phyloP scores from a whole-genome alignment of 2,888 invertebrate genomes.

The Lomographa bimaculata region DNA sequence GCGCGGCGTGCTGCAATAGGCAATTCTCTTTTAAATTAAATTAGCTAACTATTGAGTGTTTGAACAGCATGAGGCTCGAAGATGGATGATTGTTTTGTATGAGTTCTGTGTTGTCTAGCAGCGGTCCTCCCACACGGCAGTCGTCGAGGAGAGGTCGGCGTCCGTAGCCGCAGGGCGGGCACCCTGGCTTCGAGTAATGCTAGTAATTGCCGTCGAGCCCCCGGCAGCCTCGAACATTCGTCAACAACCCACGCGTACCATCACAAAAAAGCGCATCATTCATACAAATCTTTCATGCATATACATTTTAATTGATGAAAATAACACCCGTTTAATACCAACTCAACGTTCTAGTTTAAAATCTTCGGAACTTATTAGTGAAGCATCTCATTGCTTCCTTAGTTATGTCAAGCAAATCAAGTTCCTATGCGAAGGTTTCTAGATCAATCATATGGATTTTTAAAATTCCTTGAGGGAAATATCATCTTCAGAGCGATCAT shows the following conservation, averaged over 20 bases:
- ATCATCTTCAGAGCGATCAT: constrained; percentile 12
- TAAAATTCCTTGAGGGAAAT: constrained; percentile 15
- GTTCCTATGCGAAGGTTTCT: constrained; percentile 13
- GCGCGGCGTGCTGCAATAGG: constrained; percentile 22
- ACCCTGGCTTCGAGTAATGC: constrained; percentile 43
- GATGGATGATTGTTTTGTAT: constrained; percentile 29
- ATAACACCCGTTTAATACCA: constrained; percentile 8
- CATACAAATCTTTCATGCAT: constrained; percentile 9
- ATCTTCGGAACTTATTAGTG: constrained; percentile 7
- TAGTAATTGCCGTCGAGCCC: constrained; percentile 57
- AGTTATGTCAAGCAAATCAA: constrained; percentile 14
- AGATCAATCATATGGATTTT: constrained; percentile 17
- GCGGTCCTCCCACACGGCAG: constrained; percentile 13
- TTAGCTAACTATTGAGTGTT: constrained; percentile 26
- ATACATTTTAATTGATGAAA: constrained; percentile 25
- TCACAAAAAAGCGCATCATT: constrained; percentile 29
- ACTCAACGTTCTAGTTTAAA: constrained; percentile 1
- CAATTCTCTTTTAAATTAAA: constrained; percentile 32
- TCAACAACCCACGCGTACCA: constrained; percentile 41
- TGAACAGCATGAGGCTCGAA: constrained; percentile 23
- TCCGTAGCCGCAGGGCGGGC: constrained; percentile 48
- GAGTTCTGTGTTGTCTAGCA: constrained; percentile 13
- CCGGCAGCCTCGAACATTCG: constrained; percentile 36
- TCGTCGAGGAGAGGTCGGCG: constrained; percentile 41
- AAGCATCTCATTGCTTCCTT: not conserved